A percentile compares a stretch with the other conserved stretches of the same genome.
Conservation (phyloP, 2,888 invertebrate genomes). For the Euphydryas editha region DNA sequence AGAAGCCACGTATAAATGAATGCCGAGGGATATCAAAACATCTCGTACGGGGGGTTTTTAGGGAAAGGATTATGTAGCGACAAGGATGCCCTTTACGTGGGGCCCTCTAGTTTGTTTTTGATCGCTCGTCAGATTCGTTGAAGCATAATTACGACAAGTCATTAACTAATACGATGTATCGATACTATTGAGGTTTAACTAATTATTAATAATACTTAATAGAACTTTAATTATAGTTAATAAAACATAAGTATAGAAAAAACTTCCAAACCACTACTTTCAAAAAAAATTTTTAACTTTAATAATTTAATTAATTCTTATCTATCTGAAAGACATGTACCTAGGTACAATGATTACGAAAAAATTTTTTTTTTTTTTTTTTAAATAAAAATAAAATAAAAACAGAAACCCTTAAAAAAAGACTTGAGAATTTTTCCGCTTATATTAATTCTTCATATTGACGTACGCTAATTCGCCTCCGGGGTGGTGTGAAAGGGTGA, state of each 20-base stretch:
- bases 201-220: background rate
- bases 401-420: slow-evolving; percentile 1
- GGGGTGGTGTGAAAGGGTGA: slow-evolving; percentile 49
- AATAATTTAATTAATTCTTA: background rate
- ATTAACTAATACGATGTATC: slow-evolving; percentile 27
- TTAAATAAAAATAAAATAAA: background rate
- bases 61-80: slow-evolving; percentile 74
- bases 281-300: too few relatives aligned
- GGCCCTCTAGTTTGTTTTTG: slow-evolving; percentile 46
- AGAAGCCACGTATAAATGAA: slow-evolving; percentile 71
- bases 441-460: slow-evolving; percentile 81
- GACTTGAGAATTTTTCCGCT: slow-evolving; percentile 68
- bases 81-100: slow-evolving; percentile 58
- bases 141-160: slow-evolving; percentile 40
- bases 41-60: slow-evolving; percentile 79
- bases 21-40: slow-evolving; percentile 81
- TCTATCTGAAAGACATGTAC: too few relatives aligned
- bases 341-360: too few relatives aligned
- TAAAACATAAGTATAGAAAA: too few relatives aligned
- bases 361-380: too few relatives aligned
- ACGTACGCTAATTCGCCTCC: slow-evolving; percentile 57
- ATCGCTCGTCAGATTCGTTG: slow-evolving; percentile 42
- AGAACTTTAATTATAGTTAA: background rate
- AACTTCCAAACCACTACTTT: too few relatives aligned
- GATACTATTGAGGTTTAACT: slow-evolving; percentile 5